A percentile compares a stretch with the other conserved stretches of the same genome.
phyloP scores from a whole-genome alignment of 2,113 vertebrate species.

The Ameiurus melas region DNA sequence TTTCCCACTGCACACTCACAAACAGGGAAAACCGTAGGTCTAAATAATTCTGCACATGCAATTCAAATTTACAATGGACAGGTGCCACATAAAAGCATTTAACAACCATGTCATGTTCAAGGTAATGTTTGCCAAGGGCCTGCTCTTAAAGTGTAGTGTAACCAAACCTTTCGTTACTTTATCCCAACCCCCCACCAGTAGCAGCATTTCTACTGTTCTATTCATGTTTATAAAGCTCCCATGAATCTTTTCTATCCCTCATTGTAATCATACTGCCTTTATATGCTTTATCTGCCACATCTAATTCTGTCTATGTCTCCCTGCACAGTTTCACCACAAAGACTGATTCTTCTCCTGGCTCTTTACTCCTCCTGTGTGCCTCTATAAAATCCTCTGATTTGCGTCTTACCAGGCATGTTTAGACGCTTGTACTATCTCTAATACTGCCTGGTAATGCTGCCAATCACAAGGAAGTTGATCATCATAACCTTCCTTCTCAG shows the following conservation, averaged over 20 bases:
- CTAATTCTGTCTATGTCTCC: conserved; percentile 34
- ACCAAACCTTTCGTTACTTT: conserved; percentile 51
- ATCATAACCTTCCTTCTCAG: conserved; percentile 18
- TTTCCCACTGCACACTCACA: too few relatives aligned
- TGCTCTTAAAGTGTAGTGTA: conserved; percentile 43
- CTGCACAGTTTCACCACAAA: conserved; percentile 41
- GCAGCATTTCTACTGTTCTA: conserved; percentile 22
- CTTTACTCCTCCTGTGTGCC: conserved; percentile 9
- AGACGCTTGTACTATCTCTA: conserved; percentile 82
- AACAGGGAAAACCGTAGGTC: not conserved
- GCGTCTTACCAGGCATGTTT: conserved; percentile 88
- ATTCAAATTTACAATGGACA: not conserved
- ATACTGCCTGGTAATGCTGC: conserved; percentile 93
- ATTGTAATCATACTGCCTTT: conserved; percentile 13
- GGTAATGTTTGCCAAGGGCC: conserved; percentile 50
- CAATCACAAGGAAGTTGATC: conserved; percentile 63
- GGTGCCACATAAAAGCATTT: conserved; percentile 38
- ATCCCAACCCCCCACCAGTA: conserved; percentile 23
- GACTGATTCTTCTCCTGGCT: not conserved
- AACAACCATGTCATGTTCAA: conserved; percentile 42
- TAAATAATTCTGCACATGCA: not conserved
- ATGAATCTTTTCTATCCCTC: conserved; percentile 21
- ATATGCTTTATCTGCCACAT: conserved; percentile 1
- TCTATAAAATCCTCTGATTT: conserved; percentile 67
- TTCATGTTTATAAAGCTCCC: conserved; percentile 30